Evolutionary conservation across 2,888 invertebrate species (phyloP), one percentile per base, ranked within the genome.

Genomic region (Chrysolina americana): DNA sequence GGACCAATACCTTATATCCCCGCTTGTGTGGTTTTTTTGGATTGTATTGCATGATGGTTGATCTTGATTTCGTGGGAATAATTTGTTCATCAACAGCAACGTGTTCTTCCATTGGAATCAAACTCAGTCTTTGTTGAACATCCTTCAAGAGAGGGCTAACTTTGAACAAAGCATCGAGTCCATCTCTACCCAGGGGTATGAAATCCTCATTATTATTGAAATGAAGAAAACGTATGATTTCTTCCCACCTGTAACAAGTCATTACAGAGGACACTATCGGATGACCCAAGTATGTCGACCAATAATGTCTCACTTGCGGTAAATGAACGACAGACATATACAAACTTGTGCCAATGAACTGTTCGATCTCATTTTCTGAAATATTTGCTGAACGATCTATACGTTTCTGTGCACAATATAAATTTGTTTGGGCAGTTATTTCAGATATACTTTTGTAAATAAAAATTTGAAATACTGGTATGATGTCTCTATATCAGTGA

Each of bases 151-250:
- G n/a, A n/a, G n/a, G n/a, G n/a, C n/a, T n/a, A n/a, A n/a, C n/a
- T 41, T 68, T 68, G 63, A 62, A 68, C 8, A 72, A 48, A 19
- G 68, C 65, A 41, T 75, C 65, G 28, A 71, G 69, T 41, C 63
- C 71, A 17, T 50, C 50, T 56, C 41, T 41, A 23, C 73, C 68
- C n/a, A 47, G 41, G 41, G 72, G 66, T 23, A 68, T 68, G 44
- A 66, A 68, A 63, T 72, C 47, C 41, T 62, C 65, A 50, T 72
- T 72, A 62, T 71, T 28, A 63, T 63, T 75, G 66, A 72, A 75
- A 64, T 72, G 75, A 48, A 75, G 23, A 62, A 71, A 72, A 59
- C 72, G 41, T 71, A 70, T 75, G n/a, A 75, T 72, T 70, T 71
- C 69, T 62, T 75, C 62, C 36, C 56, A 75, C 41, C 41, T 65